A percentile compares a stretch with the other conserved stretches of the same genome.
Evolutionary conservation across 2,888 invertebrate genomes (phyloP).

Genomic region (Hymenopus coronatus): DNA sequence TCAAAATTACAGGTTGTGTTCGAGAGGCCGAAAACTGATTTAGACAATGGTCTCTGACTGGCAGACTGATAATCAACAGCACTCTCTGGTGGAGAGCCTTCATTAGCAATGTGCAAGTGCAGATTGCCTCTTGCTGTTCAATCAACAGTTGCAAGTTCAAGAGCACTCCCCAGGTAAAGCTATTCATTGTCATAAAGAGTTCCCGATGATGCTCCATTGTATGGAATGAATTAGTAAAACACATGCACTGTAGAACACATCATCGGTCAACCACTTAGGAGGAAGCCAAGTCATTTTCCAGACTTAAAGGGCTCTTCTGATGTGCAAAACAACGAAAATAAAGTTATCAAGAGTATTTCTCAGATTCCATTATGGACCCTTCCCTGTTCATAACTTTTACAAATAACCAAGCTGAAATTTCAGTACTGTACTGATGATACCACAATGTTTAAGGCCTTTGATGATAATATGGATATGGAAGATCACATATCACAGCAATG

Average conservation of each 20-base stretch:
- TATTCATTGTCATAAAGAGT: not conserved
- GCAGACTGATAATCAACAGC: not conserved
- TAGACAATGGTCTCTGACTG: slow-evolving; percentile 22
- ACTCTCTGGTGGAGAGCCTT: not conserved
- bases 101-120: not conserved
- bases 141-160: not conserved
- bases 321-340: no score
- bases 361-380: no score
- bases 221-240: not conserved
- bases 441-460: no score
- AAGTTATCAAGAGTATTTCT: no score
- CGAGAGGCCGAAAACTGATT: slow-evolving; percentile 34
- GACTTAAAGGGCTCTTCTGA: not conserved
- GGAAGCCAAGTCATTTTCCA: not conserved
- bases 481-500: no score
- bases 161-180: not conserved
- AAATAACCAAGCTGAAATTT: no score
- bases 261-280: not conserved
- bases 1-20: slow-evolving; percentile 23
- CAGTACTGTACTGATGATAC: no score
- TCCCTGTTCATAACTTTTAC: no score
- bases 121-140: not conserved
- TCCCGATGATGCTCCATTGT: not conserved
- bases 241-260: not conserved
- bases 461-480: no score